Evolutionary conservation across 92 coral and sea anemone genomes (phyloP).

Genomic region (Chrysogorgia sp.): DNA sequence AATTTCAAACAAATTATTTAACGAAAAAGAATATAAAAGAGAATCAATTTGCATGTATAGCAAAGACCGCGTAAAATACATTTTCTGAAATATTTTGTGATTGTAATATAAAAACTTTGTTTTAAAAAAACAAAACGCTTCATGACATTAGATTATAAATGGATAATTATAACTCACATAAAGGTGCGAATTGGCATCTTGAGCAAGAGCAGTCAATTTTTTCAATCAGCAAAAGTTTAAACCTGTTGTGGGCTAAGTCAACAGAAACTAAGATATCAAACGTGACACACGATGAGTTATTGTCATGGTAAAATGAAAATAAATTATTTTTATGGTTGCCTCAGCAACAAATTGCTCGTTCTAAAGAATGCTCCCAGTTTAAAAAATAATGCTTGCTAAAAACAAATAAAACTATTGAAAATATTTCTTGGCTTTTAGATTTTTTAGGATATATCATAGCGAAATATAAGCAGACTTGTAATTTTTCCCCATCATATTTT

Average conservation of each 20-base stretch:
- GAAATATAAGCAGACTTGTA: no score
- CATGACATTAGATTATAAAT: slow-evolving; percentile 13
- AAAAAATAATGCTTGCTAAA: no score
- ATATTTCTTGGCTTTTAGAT: no score
- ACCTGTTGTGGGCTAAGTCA: slow-evolving; percentile 3
- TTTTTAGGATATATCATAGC: no score
- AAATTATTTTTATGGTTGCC: slow-evolving; percentile 38
- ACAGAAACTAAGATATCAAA: slow-evolving; percentile 22
- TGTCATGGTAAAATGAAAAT: slow-evolving; percentile 47
- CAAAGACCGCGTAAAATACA: slow-evolving; percentile 28
- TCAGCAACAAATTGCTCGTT: slow-evolving; percentile 28
- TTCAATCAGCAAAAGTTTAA: neutral
- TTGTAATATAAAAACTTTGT: slow-evolving; percentile 1
- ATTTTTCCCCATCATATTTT: no score
- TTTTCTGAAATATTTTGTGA: slow-evolving; percentile 3
- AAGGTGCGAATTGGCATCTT: slow-evolving; percentile 41
- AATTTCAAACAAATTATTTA: neutral
- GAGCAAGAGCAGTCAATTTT: slow-evolving; percentile 10
- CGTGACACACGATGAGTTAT: slow-evolving; percentile 28
- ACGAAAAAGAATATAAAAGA: neutral
- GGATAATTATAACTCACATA: slow-evolving; percentile 24
- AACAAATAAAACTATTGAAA: no score
- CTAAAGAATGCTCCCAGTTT: neutral
- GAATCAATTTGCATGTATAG: neutral
- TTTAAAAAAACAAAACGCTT: neutral